Percentiles rank a stretch among this genome's conserved stretches.
Conservation (phyloP, 2,113 vertebrate species). For the Merops nubicus region DNA sequence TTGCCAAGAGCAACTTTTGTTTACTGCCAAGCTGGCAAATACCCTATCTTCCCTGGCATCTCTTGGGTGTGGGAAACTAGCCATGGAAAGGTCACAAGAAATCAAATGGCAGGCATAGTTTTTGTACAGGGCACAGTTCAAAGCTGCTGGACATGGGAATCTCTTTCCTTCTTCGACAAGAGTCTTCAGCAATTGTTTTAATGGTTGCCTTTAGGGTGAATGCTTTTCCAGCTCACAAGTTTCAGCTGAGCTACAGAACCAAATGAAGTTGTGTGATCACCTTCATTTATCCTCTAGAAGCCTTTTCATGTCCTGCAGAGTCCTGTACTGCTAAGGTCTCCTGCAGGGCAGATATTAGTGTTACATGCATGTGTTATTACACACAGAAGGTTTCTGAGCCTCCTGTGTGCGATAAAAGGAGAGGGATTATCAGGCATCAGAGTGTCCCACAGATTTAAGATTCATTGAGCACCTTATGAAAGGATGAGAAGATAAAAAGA, state of each 20-base stretch:
- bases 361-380: too few relatives aligned
- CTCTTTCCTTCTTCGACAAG: neutral
- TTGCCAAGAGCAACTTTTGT: conserved; percentile 20
- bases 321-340: neutral
- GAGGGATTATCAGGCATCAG: neutral
- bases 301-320: neutral
- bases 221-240: neutral
- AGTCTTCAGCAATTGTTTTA: neutral
- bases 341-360: neutral
- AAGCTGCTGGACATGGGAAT: neutral
- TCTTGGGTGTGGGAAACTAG: conserved; percentile 23
- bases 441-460: neutral
- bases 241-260: neutral
- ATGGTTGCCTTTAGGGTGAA: neutral
- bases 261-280: neutral
- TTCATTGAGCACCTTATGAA: neutral
- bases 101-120: neutral
- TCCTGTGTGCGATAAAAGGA: neutral
- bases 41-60: conserved; percentile 4
- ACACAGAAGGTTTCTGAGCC: neutral
- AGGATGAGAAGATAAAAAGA: neutral
- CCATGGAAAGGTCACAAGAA: neutral
- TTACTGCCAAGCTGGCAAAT: conserved; percentile 39
- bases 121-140: neutral
- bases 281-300: neutral